phyloP scores from a whole-genome alignment of 2,113 vertebrate species.

The Ictidomys tridecemlineatus region DNA sequence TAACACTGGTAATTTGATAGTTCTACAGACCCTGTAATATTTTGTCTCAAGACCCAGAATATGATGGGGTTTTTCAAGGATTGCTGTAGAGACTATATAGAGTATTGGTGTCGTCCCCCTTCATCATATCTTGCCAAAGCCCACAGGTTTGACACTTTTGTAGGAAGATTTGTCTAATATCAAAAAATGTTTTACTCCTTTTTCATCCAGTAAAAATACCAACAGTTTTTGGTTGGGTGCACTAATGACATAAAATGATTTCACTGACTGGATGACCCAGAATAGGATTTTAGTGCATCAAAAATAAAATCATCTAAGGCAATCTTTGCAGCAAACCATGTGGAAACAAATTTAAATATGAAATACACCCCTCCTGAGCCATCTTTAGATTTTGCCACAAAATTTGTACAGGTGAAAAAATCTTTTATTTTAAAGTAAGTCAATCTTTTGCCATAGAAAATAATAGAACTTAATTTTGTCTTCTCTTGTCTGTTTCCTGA shows the following conservation, averaged over 20 bases:
- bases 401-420: background rate
- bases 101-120: background rate
- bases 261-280: background rate
- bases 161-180: conserved; percentile 35
- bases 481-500: background rate
- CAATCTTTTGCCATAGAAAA: conserved; percentile 13
- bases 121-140: conserved; percentile 32
- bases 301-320: conserved; percentile 62
- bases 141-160: conserved; percentile 11
- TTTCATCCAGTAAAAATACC: conserved; percentile 35
- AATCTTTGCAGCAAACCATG: conserved; percentile 31
- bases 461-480: conserved; percentile 4
- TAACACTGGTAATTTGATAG: conserved; percentile 37
- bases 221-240: background rate
- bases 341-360: conserved; percentile 53
- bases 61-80: background rate
- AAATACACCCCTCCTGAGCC: background rate
- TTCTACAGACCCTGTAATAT: background rate
- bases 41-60: background rate
- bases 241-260: conserved; percentile 34
- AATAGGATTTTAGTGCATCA: conserved; percentile 45
- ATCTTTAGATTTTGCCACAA: conserved; percentile 44
- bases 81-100: background rate
- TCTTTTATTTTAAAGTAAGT: conserved; percentile 40
- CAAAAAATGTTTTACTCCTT: conserved; percentile 43